These are phyloP conservation scores for Onchidella celtica DNA, from an alignment of 2,888 invertebrate species.

Conservation along the genomic window DNA sequence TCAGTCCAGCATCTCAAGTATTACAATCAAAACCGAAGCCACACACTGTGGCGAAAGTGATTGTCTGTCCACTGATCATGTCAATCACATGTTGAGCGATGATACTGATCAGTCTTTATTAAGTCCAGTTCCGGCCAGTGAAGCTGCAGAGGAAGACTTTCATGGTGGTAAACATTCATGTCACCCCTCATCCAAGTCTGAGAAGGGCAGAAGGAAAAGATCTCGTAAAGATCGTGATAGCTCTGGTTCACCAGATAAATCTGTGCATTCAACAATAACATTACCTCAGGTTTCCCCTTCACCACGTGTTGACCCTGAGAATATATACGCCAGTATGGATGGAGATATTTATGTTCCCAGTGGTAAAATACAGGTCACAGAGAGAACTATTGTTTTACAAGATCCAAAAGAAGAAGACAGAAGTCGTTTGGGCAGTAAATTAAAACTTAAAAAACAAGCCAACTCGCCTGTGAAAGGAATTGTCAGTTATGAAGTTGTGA, in stretches of 20 bases:
- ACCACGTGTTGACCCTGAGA: constrained; percentile 13
- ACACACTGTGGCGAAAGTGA: neutral
- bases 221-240: neutral
- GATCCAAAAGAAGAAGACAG: constrained; percentile 37
- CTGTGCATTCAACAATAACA: neutral
- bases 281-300: constrained; percentile 29
- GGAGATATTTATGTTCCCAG: constrained; percentile 39
- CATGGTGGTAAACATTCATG: neutral
- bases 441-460: constrained; percentile 41
- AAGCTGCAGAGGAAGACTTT: neutral
- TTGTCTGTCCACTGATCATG: neutral
- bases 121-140: neutral
- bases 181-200: constrained; percentile 1
- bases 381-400: constrained; percentile 38
- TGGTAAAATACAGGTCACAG: constrained; percentile 42
- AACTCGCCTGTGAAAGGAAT: constrained; percentile 45
- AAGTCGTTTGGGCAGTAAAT: constrained; percentile 13
- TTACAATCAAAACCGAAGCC: constrained; percentile 17
- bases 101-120: constrained; percentile 15
- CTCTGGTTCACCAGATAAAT: neutral
- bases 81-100: neutral
- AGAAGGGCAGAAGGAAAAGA: constrained; percentile 23
- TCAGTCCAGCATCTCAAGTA: constrained; percentile 10
- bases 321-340: constrained; percentile 27
- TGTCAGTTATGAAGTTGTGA: constrained; percentile 24